Conservation (phyloP, 2,113 vertebrate genomes). For the Reinhardtius hippoglossoides region DNA sequence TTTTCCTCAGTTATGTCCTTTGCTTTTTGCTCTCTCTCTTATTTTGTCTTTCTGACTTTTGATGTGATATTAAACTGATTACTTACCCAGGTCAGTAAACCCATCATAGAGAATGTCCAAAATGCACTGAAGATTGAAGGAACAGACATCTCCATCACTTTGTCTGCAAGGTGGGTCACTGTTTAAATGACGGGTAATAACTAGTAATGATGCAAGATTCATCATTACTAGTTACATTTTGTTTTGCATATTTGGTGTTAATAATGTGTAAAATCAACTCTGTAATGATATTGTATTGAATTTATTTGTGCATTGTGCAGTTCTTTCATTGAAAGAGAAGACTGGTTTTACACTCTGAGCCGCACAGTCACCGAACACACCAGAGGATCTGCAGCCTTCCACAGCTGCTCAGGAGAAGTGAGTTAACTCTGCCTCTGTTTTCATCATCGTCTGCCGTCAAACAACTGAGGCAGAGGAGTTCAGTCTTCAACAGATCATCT, state of each 20-base stretch:
- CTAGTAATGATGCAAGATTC: neutral
- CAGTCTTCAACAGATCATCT: too few species aligned
- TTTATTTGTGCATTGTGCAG: conserved; percentile 73
- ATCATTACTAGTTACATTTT: too few species aligned
- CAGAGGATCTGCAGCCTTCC: conserved; percentile 78
- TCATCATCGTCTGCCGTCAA: neutral
- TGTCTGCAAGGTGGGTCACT: conserved; percentile 90
- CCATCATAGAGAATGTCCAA: conserved; percentile 87
- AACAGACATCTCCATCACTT: conserved; percentile 86
- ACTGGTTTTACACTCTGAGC: conserved; percentile 93
- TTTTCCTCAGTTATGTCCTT: neutral
- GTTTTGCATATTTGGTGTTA: too few species aligned
- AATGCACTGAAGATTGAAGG: conserved; percentile 91
- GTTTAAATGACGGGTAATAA: neutral
- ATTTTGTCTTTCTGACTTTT: neutral
- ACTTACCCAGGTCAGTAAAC: conserved; percentile 89
- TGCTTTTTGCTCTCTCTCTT: neutral
- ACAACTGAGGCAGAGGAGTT: neutral
- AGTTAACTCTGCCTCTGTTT: conserved; percentile 19
- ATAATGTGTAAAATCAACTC: neutral
- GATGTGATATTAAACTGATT: conserved; percentile 10
- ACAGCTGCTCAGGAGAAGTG: conserved; percentile 75
- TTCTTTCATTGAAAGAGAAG: conserved; percentile 92
- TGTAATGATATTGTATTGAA: neutral
- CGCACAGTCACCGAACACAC: conserved; percentile 87